Evolutionary conservation across 2,888 invertebrate genomes (phyloP), one percentile per base, ranked within the genome.

Genomic region (Opisthograptis luteolata): DNA sequence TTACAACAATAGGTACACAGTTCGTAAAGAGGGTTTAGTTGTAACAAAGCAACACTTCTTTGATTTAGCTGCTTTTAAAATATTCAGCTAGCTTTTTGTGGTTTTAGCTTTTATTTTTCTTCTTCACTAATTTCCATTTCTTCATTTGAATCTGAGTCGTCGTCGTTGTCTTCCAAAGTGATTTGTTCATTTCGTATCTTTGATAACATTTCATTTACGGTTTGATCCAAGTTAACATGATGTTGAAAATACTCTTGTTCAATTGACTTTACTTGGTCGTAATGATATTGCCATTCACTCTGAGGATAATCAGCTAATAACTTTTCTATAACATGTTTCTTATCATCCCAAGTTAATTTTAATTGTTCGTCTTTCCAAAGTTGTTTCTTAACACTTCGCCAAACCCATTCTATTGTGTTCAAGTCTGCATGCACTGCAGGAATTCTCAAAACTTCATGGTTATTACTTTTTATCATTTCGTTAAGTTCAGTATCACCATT

Each of bases 341-440:
- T 39, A 9, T 10, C 10, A 39, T 39, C 17, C 5, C 17, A 28
- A 39, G 10, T 10, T 7, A 27, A 14, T 12, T 12, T 28, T 1
- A 39, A 12, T 19, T 39, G 37, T 27, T 27, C 12, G 7, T 27
- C 27, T 8, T 2, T 19, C 27, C 37, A 39, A 39, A 39, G 1
- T 12, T 28, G 27, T 14, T 8, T 27, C 10, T 39, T 39, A 1
- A 39, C 10, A 10, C 28, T 17, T 27, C 19, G 2, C 17, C 25
- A 39, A 39, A 39, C 2, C 27, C 27, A 39, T 28, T 39, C 37
- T 17, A 30, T 10, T 15, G 35, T 1, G 22, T 44, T 44, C 2
- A 44, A 36, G 15, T 44, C 44, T 4, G 44, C 6, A 36, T 44
- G 35, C n/a, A 22, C 4, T 10, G 44, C 22, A 12, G 44, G 44